A percentile compares a stretch with the other conserved stretches of the same genome.
Evolutionary conservation across 2,888 invertebrate genomes (phyloP).

Genomic region (Argynnis bischoffii): DNA sequence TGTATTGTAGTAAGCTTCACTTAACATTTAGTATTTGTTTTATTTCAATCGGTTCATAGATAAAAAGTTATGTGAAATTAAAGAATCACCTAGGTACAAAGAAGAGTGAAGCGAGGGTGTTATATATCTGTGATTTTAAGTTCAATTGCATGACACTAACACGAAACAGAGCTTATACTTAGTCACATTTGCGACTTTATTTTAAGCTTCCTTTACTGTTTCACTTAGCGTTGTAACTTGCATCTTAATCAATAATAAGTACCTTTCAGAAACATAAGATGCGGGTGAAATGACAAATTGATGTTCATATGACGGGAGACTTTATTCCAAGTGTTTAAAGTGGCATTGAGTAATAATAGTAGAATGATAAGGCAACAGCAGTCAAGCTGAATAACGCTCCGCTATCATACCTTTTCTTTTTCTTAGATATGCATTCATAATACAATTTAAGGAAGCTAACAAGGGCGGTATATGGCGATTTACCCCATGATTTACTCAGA

Average conservation of each 20-base stretch:
- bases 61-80: no score
- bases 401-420: constrained; percentile 18
- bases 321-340: constrained; percentile 57
- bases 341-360: constrained; percentile 72
- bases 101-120: no score
- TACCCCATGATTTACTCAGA: no score
- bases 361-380: constrained; percentile 57
- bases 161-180: constrained; percentile 6
- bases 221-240: constrained; percentile 27
- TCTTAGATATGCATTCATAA: background rate
- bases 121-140: background rate
- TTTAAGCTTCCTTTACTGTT: background rate
- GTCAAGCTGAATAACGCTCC: constrained; percentile 24
- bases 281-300: constrained; percentile 74
- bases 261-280: constrained; percentile 48
- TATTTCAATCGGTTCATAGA: no score
- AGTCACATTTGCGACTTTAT: constrained; percentile 9
- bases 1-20: no score
- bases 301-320: constrained; percentile 57
- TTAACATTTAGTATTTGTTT: no score
- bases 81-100: no score
- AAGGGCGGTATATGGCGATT: no score
- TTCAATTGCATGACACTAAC: constrained; percentile 2
- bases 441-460: no score
- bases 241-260: constrained; percentile 23